Evolutionary conservation across 64 coral and sea anemone species (phyloP).

Genomic region (Dendronephthya gigantea): DNA sequence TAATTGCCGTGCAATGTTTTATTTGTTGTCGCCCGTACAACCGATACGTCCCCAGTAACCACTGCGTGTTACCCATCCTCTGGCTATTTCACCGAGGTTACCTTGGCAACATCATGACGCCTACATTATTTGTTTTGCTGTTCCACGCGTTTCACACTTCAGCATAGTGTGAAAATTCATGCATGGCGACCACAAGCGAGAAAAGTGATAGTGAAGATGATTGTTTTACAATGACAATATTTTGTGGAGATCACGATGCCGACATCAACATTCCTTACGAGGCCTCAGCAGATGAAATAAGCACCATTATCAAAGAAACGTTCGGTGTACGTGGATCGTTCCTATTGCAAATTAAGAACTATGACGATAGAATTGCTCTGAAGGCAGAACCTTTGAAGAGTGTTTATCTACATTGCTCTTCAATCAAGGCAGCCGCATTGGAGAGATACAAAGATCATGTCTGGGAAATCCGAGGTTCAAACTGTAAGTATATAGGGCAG

Average conservation of each 20-base stretch:
- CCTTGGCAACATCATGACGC: background rate
- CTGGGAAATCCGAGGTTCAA: background rate
- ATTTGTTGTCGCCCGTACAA: no score
- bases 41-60: no score
- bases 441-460: background rate
- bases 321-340: background rate
- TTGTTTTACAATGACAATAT: background rate
- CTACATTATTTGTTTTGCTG: background rate
- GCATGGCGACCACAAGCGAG: background rate
- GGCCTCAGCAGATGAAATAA: background rate
- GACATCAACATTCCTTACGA: background rate
- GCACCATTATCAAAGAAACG: background rate
- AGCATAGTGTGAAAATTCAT: no score
- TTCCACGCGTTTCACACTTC: no score
- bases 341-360: background rate
- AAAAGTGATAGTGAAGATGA: background rate
- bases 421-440: conserved; percentile 1
- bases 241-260: background rate
- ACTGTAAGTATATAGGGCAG: background rate
- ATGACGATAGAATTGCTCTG: background rate
- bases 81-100: background rate
- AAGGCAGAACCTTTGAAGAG: background rate
- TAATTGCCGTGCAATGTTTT: no score
- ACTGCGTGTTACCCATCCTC: no score
- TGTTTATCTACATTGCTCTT: background rate